A percentile compares a stretch with the other conserved stretches of the same genome.
Evolutionary conservation across 2,797 vertebrate genomes (phyloP).

Genomic region (Oryzias dopingdopingensis): DNA sequence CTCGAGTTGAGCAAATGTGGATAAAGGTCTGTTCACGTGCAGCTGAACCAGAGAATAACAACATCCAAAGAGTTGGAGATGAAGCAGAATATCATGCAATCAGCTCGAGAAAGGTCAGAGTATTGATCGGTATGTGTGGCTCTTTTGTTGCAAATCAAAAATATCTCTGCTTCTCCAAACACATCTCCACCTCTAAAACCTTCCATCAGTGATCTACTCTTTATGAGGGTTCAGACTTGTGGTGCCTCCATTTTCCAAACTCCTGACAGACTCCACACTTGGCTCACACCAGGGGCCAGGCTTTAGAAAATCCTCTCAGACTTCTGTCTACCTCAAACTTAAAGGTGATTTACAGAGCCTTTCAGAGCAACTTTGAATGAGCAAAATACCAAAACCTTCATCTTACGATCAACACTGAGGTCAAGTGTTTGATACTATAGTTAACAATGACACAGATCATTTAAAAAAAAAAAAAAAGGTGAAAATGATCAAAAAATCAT

Average conservation of each 20-base stretch:
- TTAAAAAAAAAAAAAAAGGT: no score
- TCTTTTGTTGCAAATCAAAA: constrained; percentile 57
- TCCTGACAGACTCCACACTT: constrained; percentile 38
- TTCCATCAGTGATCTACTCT: constrained; percentile 45
- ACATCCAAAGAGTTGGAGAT: constrained; percentile 19
- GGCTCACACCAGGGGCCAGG: constrained; percentile 4
- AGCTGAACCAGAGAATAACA: constrained; percentile 37
- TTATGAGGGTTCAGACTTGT: constrained; percentile 19
- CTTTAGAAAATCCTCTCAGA: no score
- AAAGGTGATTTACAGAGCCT: constrained; percentile 22
- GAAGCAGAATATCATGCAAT: constrained; percentile 46
- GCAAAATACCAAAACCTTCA: no score
- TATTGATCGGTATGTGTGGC: constrained; percentile 53
- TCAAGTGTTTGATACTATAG: no score
- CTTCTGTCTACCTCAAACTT: no score
- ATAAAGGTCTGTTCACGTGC: background rate
- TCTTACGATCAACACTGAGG: no score
- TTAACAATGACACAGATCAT: no score
- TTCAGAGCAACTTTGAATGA: constrained; percentile 9
- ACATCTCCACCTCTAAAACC: constrained; percentile 25
- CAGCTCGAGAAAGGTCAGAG: constrained; percentile 45
- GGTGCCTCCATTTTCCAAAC: constrained; percentile 17
- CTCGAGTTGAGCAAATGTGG: constrained; percentile 18
- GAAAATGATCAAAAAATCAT: no score
- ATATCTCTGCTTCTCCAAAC: constrained; percentile 45